Evolutionary conservation across 2,113 vertebrate genomes (phyloP), one percentile per base, ranked within the genome.

Genomic region (Numida meleagris): DNA sequence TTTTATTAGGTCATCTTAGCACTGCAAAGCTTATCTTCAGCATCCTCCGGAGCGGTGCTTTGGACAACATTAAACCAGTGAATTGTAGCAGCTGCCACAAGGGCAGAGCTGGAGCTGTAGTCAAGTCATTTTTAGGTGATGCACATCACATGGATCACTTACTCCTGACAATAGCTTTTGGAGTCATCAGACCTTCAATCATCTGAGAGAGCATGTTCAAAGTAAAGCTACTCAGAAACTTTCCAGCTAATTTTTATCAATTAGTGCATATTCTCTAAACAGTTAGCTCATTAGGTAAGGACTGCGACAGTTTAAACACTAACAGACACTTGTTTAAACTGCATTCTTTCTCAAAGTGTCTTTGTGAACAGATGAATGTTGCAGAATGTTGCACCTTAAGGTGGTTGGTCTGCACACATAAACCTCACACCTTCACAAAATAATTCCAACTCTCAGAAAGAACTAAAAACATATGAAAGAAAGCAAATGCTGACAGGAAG

Each of bases 31-130:
- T 9, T 9, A 77, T 58, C 85, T 80, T 24, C 81, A 89, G 58
- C 86, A 89, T 81, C 59, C 93, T 89, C 40, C 45, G 73, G 43
- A 93, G 90, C 61, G 88, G 82, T 85, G 86, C 82, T 75, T 34
- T 59, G 76, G 88, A 97, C 82, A 96, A 85, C 83, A 97, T 85
- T 83, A 97, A 97, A 93, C 24, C 93, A 95, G 48, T 88, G 74
- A 97, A 96, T 89, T 90, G 95, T 63, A 70, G 93, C 77, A 83
- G 63, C 24, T 79, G 71, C 73, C 82, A 92, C 83, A 85, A 92
- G 63, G 86, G 62, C 90, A 96, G 94, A 96, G 96, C 88, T 95
- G 91, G 33, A 93, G 88, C 90, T 95, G 78, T 31, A 84, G 75
- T 46, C 16, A 17, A 80, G 63, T 81, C 75, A 15, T 74, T 45